A percentile compares a stretch with the other conserved stretches of the same genome.
These are phyloP conservation scores for Ambastaia sidthimunki DNA, from an alignment of 2,797 vertebrate genomes.

Conservation along the genomic window DNA sequence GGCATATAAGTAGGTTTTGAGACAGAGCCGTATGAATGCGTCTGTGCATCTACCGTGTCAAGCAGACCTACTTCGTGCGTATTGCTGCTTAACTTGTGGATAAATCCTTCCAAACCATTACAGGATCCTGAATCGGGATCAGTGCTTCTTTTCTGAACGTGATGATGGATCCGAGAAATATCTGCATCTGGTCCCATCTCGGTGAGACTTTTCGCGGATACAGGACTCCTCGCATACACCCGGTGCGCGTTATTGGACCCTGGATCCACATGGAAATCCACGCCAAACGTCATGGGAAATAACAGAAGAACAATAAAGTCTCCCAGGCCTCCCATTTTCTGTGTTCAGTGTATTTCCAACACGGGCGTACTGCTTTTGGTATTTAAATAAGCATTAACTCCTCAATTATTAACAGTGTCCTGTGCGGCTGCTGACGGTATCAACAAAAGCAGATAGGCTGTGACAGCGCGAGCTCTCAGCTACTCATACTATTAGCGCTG, in stretches of 20 bases:
- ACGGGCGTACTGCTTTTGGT: constrained; percentile 51
- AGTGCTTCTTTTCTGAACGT: constrained; percentile 64
- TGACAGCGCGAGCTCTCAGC: constrained; percentile 67
- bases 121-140: constrained; percentile 71
- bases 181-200: constrained; percentile 61
- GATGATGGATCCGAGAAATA: constrained; percentile 54
- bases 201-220: constrained; percentile 55
- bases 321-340: constrained; percentile 70
- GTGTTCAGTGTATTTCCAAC: constrained; percentile 28
- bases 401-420: constrained; percentile 64
- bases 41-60: constrained; percentile 49
- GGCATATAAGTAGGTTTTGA: neutral
- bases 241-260: constrained; percentile 47
- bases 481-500: constrained; percentile 28
- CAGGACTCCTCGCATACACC: constrained; percentile 58
- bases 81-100: constrained; percentile 80
- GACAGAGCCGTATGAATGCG: constrained; percentile 33
- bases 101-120: constrained; percentile 70
- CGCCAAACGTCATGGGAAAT: constrained; percentile 60
- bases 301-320: constrained; percentile 63
- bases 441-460: constrained; percentile 71
- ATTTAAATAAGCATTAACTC: constrained; percentile 60
- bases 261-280: constrained; percentile 62
- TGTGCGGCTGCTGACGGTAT: constrained; percentile 70
- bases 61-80: constrained; percentile 85